Evolutionary conservation across 2,113 vertebrate species (phyloP), one percentile per base, ranked within the genome.

Genomic region (Albula goreensis): DNA sequence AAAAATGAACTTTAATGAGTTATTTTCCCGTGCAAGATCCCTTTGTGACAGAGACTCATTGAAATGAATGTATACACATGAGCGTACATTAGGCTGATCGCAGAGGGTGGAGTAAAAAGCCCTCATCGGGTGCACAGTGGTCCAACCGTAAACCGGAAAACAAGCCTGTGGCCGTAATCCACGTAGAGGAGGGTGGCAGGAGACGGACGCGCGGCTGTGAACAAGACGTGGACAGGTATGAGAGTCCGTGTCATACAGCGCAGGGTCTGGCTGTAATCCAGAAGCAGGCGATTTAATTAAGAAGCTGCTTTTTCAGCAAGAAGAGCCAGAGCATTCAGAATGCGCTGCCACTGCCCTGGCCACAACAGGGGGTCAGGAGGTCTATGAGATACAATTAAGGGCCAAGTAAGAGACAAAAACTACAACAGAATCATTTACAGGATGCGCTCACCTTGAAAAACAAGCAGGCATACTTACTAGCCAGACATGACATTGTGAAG

Each of bases 151-250:
- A 57, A 57, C 77, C 52, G 52, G 53, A 41, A 57, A n/a, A 85
- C 84, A 49, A 48, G 31, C 31, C 56, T 60, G 10, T 80, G 84
- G 41, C 77, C 56, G 31, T 79, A 79, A 85, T 85, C 84, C 56
- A 19, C 52, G 15, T 10, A 79, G 77, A 53, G 9, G 41, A 49
- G 70, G 8, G 9, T 10, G 10, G 70, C 22, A 31, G 31, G 77
- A 74, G 52, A 56, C 41, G 41, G 52, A 85, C 10, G 77, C 56
- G 77, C 50, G 31, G 15, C 77, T 78, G 41, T 79, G 56, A 60
- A 80, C 77, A 79, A 85, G 51, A 25, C 52, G 74, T 74, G 48
- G 17, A 79, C 51, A 85, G 84, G 60, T 51, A 78, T 50, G 74
- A 66, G 83, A 25, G 10, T 22, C 7, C 25, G 49, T 22, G 19